These are phyloP conservation scores for Drosophila nigrodunni DNA, from an alignment of 1,140 invertebrate genomes.

Conservation along the genomic window DNA sequence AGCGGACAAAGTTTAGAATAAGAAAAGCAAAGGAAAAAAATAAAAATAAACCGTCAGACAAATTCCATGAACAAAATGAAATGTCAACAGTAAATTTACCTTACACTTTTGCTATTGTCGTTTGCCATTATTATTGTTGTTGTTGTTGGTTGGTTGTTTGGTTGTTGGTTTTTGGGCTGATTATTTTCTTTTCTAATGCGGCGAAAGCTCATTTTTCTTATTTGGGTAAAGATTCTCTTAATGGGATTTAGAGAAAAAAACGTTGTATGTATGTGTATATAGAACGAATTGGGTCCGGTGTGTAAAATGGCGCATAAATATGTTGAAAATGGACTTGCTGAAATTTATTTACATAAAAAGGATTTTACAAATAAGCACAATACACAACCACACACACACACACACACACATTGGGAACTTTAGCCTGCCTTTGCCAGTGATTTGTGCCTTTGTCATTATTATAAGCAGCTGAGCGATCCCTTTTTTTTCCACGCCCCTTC, in stretches of 20 bases:
- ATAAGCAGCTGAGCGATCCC: conserved; percentile 76
- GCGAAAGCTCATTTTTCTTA: conserved; percentile 80
- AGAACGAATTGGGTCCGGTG: conserved; percentile 46
- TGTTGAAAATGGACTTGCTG: conserved; percentile 80
- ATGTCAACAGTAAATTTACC: conserved; percentile 82
- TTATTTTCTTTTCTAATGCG: conserved; percentile 80
- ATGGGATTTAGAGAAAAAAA: conserved; percentile 70
- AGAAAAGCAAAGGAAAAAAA: conserved; percentile 5
- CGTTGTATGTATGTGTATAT: conserved; percentile 14
- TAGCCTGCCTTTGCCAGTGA: conserved; percentile 51
- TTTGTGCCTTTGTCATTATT: conserved; percentile 78
- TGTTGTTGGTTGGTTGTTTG: conserved; percentile 29
- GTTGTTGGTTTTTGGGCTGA: conserved; percentile 60
- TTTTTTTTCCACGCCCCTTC: conserved; percentile 33
- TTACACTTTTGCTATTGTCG: conserved; percentile 64
- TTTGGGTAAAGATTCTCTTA: conserved; percentile 70
- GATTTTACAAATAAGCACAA: conserved; percentile 74
- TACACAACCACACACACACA: conserved; percentile 29
- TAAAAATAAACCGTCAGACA: conserved; percentile 56
- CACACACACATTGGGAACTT: conserved; percentile 14
- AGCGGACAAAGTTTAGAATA: conserved; percentile 26
- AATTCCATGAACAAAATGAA: conserved; percentile 79
- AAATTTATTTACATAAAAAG: conserved; percentile 82
- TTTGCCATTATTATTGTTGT: conserved; percentile 12
- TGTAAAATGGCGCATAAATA: conserved; percentile 83